Base-by-base conservation (phyloP, 2,797 vertebrate genomes). In the Poecilia wingei region DNA sequence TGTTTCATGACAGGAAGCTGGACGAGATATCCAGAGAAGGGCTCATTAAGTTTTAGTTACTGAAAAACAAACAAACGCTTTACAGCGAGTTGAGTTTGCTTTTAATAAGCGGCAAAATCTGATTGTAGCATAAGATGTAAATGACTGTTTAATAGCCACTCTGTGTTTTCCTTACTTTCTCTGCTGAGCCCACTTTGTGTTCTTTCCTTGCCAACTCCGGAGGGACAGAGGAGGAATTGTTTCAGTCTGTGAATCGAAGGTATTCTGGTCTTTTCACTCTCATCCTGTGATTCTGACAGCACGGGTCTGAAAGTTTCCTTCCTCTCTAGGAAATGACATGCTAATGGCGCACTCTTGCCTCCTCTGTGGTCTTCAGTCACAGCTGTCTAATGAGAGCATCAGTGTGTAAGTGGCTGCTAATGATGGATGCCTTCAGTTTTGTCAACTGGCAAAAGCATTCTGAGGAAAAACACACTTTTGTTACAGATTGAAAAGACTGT, bases 381-480 rank as follows among this genome's bases (percentile, higher is more conserved):
- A 96, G 95, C 94, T 95, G 94, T 90, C 88, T 93, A 92, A 94
- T 95, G 91, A 95, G 79, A 81, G 84, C 88, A 88, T 90, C 82
- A 84, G 84, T 45, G 71, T 79, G 78, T 86, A 91, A 94, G 90
- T 92, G 91, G 89, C 78, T 69, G 46, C 73, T 84, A 83, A 89
- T 90, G 89, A 95, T 86, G 88, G 87, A 93, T 88, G 88, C 84
- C 81, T 92, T 89, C 55, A 82, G 77, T 83, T 83, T 91, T 86
- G 88, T 89, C 90, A 89, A 88, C 88, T 86, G 88, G 78, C 83
- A 75, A 80, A n/a, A 79, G 28, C 47, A 74, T 75, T 49, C 75
- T 77, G 68, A 59, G 78, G 18, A 87, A 88, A 39, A 86, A 77
- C 0, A 78, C 61, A 57, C 55, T 76, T 86, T 79, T 77, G 53